phyloP scores from a whole-genome alignment of 2,113 vertebrate species.

The Delphinus delphis region DNA sequence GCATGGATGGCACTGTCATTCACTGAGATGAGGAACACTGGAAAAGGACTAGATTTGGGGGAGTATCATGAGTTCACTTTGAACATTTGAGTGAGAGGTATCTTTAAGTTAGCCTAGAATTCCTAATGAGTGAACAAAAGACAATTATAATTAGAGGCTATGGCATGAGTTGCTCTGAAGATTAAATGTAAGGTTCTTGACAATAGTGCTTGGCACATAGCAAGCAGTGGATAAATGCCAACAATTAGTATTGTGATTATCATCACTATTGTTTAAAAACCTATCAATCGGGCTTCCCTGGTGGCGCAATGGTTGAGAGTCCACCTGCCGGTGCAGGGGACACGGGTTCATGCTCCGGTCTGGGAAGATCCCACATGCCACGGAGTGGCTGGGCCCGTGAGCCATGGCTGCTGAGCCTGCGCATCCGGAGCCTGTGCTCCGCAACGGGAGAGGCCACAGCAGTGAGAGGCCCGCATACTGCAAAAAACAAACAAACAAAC shows the following conservation, averaged over 20 bases:
- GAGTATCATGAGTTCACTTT: background rate
- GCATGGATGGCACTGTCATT: background rate
- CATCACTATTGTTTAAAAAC: background rate
- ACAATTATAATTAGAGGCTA: background rate
- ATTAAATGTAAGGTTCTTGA: background rate
- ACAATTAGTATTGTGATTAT: background rate
- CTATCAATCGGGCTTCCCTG: background rate
- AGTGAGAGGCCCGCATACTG: too few species aligned
- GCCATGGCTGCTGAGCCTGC: too few species aligned
- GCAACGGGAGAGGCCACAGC: too few species aligned
- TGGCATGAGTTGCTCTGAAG: background rate
- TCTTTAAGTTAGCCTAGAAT: background rate
- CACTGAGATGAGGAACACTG: background rate
- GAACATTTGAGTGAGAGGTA: background rate
- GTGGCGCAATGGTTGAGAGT: too few species aligned
- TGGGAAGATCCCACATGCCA: too few species aligned
- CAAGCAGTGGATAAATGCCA: background rate
- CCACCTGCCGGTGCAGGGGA: too few species aligned
- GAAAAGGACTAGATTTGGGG: background rate
- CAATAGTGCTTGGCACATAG: background rate
- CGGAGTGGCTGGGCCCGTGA: too few species aligned
- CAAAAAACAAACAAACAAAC: too few species aligned
- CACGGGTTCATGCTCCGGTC: too few species aligned
- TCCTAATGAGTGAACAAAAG: background rate
- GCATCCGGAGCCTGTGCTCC: too few species aligned